Conservation (phyloP, 1,140 invertebrate species). For the Panagrolaimus sp. region DNA sequence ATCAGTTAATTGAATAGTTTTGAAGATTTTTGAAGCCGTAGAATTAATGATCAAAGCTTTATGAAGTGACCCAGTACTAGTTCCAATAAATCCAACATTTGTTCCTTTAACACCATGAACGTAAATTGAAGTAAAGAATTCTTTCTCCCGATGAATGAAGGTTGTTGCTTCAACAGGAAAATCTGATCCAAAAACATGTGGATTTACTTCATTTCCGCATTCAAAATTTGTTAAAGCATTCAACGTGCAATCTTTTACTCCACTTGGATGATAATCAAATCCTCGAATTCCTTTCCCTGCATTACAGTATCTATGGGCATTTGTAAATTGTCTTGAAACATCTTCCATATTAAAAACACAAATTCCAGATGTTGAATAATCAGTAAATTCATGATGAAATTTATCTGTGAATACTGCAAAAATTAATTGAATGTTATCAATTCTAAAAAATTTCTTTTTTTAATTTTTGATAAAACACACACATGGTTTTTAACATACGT, state of each 20-base stretch:
- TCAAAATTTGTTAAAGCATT: slow-evolving; percentile 27
- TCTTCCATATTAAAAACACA: slow-evolving; percentile 2
- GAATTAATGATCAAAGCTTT: slow-evolving; percentile 22
- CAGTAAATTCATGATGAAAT: slow-evolving; percentile 13
- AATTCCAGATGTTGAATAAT: slow-evolving; percentile 9
- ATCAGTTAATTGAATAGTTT: slow-evolving; percentile 42
- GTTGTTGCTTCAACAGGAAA: slow-evolving; percentile 45
- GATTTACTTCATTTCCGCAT: slow-evolving; percentile 6
- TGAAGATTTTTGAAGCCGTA: slow-evolving; percentile 37
- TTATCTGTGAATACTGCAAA: slow-evolving; percentile 28
- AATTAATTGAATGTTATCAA: slow-evolving; percentile 55
- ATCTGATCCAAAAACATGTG: slow-evolving; percentile 43
- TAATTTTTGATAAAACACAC: slow-evolving; percentile 15
- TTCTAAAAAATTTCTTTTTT: slow-evolving; percentile 36
- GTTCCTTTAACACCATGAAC: slow-evolving; percentile 43
- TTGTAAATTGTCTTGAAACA: neutral
- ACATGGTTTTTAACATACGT: slow-evolving; percentile 24
- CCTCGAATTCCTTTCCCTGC: slow-evolving; percentile 42
- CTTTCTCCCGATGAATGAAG: slow-evolving; percentile 36
- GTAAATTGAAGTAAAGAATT: slow-evolving; percentile 43
- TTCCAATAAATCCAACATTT: slow-evolving; percentile 58
- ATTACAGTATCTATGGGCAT: neutral
- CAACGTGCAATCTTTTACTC: slow-evolving; percentile 51
- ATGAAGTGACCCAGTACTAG: slow-evolving; percentile 38
- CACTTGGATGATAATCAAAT: slow-evolving; percentile 29